Evolutionary conservation across 1,140 invertebrate species (phyloP).

Genomic region (Lepidotrigona ventralis): DNA sequence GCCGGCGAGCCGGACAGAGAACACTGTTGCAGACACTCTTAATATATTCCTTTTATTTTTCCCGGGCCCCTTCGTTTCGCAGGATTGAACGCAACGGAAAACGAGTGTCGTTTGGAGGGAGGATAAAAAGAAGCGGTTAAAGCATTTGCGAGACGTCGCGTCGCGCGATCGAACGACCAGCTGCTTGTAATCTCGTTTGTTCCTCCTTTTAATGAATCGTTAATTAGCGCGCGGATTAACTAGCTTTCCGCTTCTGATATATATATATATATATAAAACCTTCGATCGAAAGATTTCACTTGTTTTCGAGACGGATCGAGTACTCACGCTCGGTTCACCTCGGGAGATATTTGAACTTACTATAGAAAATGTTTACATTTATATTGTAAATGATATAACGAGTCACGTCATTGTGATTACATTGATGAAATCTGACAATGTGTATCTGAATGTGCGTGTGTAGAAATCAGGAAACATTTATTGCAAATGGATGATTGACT

Average conservation of each 20-base stretch:
- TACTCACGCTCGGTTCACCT: not conserved
- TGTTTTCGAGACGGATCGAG: not conserved
- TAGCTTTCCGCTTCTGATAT: not conserved
- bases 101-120: conserved; percentile 1
- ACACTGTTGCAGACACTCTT: conserved; percentile 43
- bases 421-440: no score
- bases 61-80: conserved; percentile 28
- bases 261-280: not conserved
- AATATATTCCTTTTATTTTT: conserved; percentile 53
- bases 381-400: no score
- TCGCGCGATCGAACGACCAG: conserved; percentile 2
- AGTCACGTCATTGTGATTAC: no score
- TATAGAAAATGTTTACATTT: no score
- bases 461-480: no score
- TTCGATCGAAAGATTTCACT: not conserved
- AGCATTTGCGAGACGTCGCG: not conserved
- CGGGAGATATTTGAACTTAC: no score
- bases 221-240: conserved; percentile 18
- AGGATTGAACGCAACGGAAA: conserved; percentile 41
- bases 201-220: conserved; percentile 38
- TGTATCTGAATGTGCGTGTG: no score
- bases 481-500: no score
- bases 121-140: not conserved
- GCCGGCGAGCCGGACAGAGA: conserved; percentile 2
- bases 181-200: conserved; percentile 33